Evolutionary conservation across 1,140 invertebrate genomes (phyloP), one percentile per base, ranked within the genome.

Genomic region (Apocrypta bakeri): DNA sequence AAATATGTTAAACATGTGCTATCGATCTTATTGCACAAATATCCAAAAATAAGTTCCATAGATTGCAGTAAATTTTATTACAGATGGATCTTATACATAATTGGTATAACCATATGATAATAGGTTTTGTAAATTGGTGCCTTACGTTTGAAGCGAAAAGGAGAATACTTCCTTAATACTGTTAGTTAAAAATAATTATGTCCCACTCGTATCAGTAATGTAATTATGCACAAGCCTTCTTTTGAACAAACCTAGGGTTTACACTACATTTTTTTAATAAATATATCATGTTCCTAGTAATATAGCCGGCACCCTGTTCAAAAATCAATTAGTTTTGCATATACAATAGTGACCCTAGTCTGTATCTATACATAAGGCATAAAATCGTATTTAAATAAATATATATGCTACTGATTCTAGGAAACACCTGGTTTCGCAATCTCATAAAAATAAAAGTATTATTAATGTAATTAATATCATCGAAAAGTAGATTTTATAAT

Each of bases 111-210:
- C 31, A 17, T 25, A 33, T 17, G 7, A 29, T 77, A 21, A 7
- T 24, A 37, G 24, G 24, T 81, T 33, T 24, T 78, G 29, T 61
- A 72, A 82, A 61, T 24, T 66, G 8, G 48, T 27, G 31, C 17
- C 64, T 81, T n/a, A n/a, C 33, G n/a, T 73, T 48, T 78, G 81
- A 82, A 78, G 81, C 81, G 73, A 72, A 64, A 82, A 79, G 37
- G 68, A 79, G 76, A 83, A 83, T 83, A 79, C 76, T 83, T 83
- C 14, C 40, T 40, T 83, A 83, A 83, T 83, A 83, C 82, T 83
- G 82, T 74, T 74, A 79, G 76, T 74, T 83, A 24, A 83, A 74
- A 79, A 83, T 56, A 56, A 68, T 81, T 74, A 27, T 74, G 25
- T 24, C 64, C 76, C 33, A 68, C 37, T 12, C 29, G n/a, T n/a